A percentile compares a stretch with the other conserved stretches of the same genome.
Evolutionary conservation across 2,888 invertebrate genomes (phyloP).

Genomic region (Sesia apiformis): DNA sequence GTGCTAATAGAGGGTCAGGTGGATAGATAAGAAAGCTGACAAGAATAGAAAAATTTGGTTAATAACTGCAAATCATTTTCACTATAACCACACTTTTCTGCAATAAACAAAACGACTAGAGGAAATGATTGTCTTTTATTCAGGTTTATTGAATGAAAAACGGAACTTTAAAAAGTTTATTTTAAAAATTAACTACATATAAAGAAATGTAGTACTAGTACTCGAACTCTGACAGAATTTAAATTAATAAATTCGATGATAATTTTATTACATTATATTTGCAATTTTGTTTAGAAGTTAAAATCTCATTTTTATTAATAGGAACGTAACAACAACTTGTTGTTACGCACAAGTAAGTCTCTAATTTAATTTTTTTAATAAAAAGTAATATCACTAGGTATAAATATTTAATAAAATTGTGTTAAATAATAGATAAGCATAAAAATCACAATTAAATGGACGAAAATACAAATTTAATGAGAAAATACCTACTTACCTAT

Average conservation of each 20-base stretch:
- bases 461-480: slow-evolving; percentile 20
- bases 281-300: background rate
- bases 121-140: too few relatives aligned
- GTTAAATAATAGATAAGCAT: slow-evolving; percentile 19
- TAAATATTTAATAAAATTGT: slow-evolving; percentile 6
- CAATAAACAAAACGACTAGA: too few relatives aligned
- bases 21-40: too few relatives aligned
- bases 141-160: slow-evolving; percentile 9
- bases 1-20: too few relatives aligned
- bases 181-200: slow-evolving; percentile 26
- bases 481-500: slow-evolving; percentile 23
- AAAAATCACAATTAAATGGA: slow-evolving; percentile 13
- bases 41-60: too few relatives aligned
- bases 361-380: background rate
- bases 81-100: too few relatives aligned
- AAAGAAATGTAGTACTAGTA: slow-evolving; percentile 17
- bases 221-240: slow-evolving; percentile 10
- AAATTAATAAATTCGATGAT: slow-evolving; percentile 42
- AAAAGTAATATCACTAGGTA: too few relatives aligned
- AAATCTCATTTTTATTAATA: background rate
- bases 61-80: too few relatives aligned
- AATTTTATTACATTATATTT: slow-evolving; percentile 6
- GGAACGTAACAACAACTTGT: background rate
- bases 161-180: slow-evolving; percentile 35
- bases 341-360: background rate